Base-by-base conservation (phyloP, 2,888 invertebrate genomes). In the Xylota sylvarum region DNA sequence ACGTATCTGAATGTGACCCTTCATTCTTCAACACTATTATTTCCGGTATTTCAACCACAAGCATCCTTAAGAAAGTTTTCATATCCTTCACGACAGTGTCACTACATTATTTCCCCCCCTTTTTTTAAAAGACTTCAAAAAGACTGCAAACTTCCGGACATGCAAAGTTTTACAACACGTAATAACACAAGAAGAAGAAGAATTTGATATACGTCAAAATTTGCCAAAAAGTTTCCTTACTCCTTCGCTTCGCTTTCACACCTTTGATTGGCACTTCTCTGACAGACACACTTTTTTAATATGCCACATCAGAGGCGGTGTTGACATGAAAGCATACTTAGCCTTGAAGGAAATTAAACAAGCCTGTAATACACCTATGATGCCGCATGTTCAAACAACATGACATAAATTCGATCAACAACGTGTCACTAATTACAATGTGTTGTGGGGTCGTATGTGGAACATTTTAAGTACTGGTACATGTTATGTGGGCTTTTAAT, bases 221-320 rank as follows among this genome's bases (percentile, higher is more conserved):
- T 65, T 65, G 48, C 6, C 32, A 50, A 65, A 65, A 65, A 35
- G 12, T 50, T 50, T 48, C 10, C 14, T 12, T 3, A 35, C 65
- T 17, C 48, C 48, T 48, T 48, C 14, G 4, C 48, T 48, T 48
- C 14, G 4, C 30, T 64, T 10, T 46, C 14, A n/a, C 10, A 30
- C 32, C 30, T 17, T 17, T 50, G 32, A 17, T 35, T 50, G 48
- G 9, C 35, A 32, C 35, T 30, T 19, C 3, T 19, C 32, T 65
- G 65, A 50, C 65, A 65, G 35, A 65, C 35, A 50, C 65, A 35
- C 48, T 65, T 50, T 65, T 65, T 65, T 65, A 65, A 48, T 64
- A 46, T 46, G 27, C 17, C 46, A 64, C 64, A 43, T 30, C 50
- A 50, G 27, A 17, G 27, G 17, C 14, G 35, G 14, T 62, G 62